Evolutionary conservation across 2,113 vertebrate species (phyloP).

Genomic region (Siniperca chuatsi): DNA sequence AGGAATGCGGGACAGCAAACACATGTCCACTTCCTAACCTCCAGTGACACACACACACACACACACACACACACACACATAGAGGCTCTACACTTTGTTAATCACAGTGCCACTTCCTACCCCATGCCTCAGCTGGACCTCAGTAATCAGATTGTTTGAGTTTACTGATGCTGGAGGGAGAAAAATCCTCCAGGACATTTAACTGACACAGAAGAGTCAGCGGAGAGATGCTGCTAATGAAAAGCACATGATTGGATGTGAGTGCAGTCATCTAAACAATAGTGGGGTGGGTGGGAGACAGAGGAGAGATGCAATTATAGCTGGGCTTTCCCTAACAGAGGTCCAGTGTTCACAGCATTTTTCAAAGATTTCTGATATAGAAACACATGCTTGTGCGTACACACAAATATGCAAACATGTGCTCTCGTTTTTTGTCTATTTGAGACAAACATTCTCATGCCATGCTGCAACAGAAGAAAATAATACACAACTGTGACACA

Average conservation of each 20-base stretch:
- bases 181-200: slow-evolving; percentile 17
- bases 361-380: slow-evolving; percentile 15
- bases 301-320: slow-evolving; percentile 45
- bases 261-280: slow-evolving; percentile 62
- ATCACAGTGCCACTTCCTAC: slow-evolving; percentile 51
- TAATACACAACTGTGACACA: slow-evolving; percentile 46
- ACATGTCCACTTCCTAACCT: slow-evolving; percentile 58
- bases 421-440: not conserved
- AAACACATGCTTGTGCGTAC: slow-evolving; percentile 21
- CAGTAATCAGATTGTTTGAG: slow-evolving; percentile 32
- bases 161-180: slow-evolving; percentile 38
- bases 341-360: slow-evolving; percentile 37
- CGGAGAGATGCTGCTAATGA: slow-evolving; percentile 70
- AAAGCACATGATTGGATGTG: slow-evolving; percentile 70
- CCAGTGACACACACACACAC: slow-evolving; percentile 40
- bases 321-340: slow-evolving; percentile 48
- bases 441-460: slow-evolving; percentile 31
- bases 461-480: slow-evolving; percentile 23
- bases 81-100: slow-evolving; percentile 24
- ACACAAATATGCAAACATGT: slow-evolving; percentile 42
- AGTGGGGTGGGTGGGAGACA: slow-evolving; percentile 50
- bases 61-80: slow-evolving; percentile 25
- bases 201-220: slow-evolving; percentile 44
- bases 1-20: slow-evolving; percentile 70
- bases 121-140: slow-evolving; percentile 15